These are phyloP conservation scores for Carduelis carduelis DNA, from an alignment of 2,797 vertebrate genomes.

Conservation along the genomic window DNA sequence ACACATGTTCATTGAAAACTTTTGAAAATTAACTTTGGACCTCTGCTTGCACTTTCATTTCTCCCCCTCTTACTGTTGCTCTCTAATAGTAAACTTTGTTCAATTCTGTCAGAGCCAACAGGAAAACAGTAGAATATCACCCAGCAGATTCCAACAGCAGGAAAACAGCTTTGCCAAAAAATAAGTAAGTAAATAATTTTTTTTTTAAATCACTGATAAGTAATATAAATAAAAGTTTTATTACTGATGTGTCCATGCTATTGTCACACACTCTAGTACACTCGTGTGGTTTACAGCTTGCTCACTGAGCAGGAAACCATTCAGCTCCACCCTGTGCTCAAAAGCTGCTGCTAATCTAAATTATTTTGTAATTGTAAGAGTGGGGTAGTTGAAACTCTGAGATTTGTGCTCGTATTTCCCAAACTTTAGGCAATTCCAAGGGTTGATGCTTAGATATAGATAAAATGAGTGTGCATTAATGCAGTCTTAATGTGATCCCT, in stretches of 20 bases:
- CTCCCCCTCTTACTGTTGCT: not conserved
- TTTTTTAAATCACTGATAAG: slow-evolving; percentile 17
- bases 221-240: not conserved
- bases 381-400: not conserved
- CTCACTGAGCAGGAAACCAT: slow-evolving; percentile 12
- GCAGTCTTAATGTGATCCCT: not conserved
- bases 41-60: not conserved
- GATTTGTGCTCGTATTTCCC: not conserved
- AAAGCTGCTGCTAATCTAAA: not conserved
- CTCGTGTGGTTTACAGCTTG: not conserved
- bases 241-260: not conserved
- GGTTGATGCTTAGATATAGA: not conserved
- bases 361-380: not conserved
- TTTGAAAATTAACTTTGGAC: not conserved
- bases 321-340: not conserved
- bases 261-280: not conserved
- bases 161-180: slow-evolving; percentile 55
- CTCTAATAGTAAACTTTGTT: slow-evolving; percentile 12
- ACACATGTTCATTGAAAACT: not conserved
- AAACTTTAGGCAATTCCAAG: not conserved
- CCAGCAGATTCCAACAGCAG: slow-evolving; percentile 24
- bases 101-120: slow-evolving; percentile 40
- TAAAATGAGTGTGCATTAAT: not conserved
- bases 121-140: slow-evolving; percentile 5
- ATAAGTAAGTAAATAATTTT: slow-evolving; percentile 60